These are phyloP conservation scores for Heliconius sara DNA, from an alignment of 2,888 invertebrate genomes.

Conservation along the genomic window DNA sequence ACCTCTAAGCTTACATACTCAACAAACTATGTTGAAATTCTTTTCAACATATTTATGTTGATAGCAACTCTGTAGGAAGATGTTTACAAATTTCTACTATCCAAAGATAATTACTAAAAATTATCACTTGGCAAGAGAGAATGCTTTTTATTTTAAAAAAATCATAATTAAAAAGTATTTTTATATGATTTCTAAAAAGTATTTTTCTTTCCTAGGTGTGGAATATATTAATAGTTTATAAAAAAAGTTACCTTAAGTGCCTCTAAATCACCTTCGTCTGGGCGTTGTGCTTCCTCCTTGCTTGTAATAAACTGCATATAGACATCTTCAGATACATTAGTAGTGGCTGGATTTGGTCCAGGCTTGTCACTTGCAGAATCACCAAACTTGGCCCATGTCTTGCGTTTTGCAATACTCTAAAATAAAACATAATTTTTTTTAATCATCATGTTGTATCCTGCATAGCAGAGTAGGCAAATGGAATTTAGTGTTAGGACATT, in stretches of 20 bases:
- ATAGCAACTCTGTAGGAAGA: too few relatives aligned
- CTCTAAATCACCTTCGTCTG: constrained; percentile 93
- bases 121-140: too few relatives aligned
- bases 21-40: too few relatives aligned
- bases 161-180: too few relatives aligned
- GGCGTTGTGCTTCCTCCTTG: constrained; percentile 93
- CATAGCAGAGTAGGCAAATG: neutral
- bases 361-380: constrained; percentile 95
- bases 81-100: too few relatives aligned
- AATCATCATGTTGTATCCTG: neutral
- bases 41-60: too few relatives aligned
- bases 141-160: too few relatives aligned
- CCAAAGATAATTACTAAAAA: too few relatives aligned
- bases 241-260: constrained; percentile 87
- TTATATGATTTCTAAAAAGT: too few relatives aligned
- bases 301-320: constrained; percentile 96
- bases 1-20: too few relatives aligned
- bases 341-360: constrained; percentile 99
- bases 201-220: neutral
- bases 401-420: constrained; percentile 93
- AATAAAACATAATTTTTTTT: constrained; percentile 48
- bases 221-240: neutral
- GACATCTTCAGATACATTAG: constrained; percentile 97
- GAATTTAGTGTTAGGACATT: too few relatives aligned
- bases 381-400: constrained; percentile 98